Conservation (phyloP, 2,113 vertebrate species). For the Callopanchax toddi region DNA sequence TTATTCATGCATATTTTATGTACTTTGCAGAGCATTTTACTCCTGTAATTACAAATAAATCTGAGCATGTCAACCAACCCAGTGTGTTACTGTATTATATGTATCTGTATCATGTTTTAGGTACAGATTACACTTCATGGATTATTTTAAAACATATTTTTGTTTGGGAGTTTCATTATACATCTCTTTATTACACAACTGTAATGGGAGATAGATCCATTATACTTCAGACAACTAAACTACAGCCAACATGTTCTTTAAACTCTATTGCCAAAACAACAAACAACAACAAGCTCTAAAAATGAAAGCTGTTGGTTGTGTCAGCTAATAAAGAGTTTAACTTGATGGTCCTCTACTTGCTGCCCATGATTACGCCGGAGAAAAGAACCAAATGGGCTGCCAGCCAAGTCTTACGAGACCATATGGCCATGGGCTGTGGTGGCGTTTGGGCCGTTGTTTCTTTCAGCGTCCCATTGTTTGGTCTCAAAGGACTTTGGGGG, state of each 20-base stretch:
- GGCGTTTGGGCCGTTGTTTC: constrained; percentile 67
- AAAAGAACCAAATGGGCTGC: constrained; percentile 53
- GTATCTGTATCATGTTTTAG: neutral
- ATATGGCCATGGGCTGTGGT: constrained; percentile 64
- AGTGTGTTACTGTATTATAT: too few relatives aligned
- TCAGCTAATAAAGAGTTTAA: constrained; percentile 42
- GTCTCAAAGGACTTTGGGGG: constrained; percentile 53
- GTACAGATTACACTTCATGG: neutral
- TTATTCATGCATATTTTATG: too few relatives aligned
- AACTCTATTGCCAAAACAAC: neutral
- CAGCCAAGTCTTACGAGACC: constrained; percentile 63
- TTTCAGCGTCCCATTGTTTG: constrained; percentile 72
- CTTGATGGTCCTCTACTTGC: constrained; percentile 50
- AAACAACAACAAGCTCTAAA: constrained; percentile 1
- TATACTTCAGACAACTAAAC: too few relatives aligned
- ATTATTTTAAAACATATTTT: too few relatives aligned
- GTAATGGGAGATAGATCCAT: too few relatives aligned
- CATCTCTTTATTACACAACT: too few relatives aligned
- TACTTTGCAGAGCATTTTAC: too few relatives aligned
- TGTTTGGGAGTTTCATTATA: too few relatives aligned
- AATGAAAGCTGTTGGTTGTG: constrained; percentile 34
- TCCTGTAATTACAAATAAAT: too few relatives aligned
- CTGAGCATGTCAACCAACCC: too few relatives aligned
- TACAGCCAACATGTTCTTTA: neutral
- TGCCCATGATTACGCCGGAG: constrained; percentile 45